These are phyloP conservation scores for Telmatherina bonti DNA, from an alignment of 2,797 vertebrate species.

Conservation along the genomic window DNA sequence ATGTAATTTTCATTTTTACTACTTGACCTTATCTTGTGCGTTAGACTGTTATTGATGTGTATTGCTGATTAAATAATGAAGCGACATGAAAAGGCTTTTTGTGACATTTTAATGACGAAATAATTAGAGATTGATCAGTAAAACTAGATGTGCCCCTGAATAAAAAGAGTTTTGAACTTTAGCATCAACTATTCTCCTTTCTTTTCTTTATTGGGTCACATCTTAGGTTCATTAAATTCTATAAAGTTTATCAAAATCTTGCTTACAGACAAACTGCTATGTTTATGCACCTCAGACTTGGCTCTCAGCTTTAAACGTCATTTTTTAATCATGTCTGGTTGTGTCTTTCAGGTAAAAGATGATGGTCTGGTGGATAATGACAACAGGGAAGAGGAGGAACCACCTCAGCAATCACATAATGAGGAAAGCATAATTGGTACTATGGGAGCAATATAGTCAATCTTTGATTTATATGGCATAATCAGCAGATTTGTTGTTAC, in stretches of 20 bases:
- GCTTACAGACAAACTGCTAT: background rate
- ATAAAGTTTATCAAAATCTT: background rate
- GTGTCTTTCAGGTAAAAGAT: constrained; percentile 82
- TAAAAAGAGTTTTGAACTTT: background rate
- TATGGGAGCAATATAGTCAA: constrained; percentile 10
- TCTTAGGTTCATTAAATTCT: background rate
- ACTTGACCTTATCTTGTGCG: background rate
- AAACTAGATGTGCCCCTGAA: background rate
- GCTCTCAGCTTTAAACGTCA: background rate
- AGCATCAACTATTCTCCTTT: background rate
- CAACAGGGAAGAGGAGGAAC: constrained; percentile 68
- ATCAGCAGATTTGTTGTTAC: constrained; percentile 2
- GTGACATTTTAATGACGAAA: background rate
- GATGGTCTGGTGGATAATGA: constrained; percentile 73
- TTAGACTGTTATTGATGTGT: background rate
- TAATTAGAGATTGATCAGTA: background rate
- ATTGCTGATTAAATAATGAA: background rate
- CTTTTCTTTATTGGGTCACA: background rate
- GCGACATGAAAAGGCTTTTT: background rate
- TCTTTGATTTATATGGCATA: background rate
- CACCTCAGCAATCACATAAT: constrained; percentile 49
- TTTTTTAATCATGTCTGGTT: constrained; percentile 27
- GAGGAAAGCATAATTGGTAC: constrained; percentile 82
- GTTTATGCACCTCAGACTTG: background rate
- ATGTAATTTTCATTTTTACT: background rate